phyloP scores from a whole-genome alignment of 2,797 vertebrate species.

The Psittacula echo region DNA sequence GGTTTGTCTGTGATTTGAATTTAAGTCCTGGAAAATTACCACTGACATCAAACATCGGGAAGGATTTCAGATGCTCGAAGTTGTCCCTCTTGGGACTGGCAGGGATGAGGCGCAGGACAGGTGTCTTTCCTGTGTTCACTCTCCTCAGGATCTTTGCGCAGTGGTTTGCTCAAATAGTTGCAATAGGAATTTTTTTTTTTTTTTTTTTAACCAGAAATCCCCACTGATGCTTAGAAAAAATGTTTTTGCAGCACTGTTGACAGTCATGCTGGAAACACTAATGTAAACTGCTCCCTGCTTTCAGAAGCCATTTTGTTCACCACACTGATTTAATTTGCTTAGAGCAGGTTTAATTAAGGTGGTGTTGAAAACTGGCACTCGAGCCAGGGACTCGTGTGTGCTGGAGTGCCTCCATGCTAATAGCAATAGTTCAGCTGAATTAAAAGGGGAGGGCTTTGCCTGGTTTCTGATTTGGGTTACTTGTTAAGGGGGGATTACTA shows the following conservation, averaged over 20 bases:
- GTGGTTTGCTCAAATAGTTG: background rate
- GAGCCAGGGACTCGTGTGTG: background rate
- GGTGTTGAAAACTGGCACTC: background rate
- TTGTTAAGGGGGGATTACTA: slow-evolving; percentile 34
- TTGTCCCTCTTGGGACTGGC: background rate
- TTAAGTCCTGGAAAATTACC: background rate
- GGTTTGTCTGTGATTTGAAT: background rate
- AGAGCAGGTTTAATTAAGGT: slow-evolving; percentile 66
- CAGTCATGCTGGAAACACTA: background rate
- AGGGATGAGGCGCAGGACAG: background rate
- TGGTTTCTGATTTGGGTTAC: slow-evolving; percentile 36
- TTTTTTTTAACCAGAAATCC: background rate
- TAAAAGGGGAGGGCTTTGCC: slow-evolving; percentile 37
- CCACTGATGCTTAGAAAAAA: background rate
- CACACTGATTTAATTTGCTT: slow-evolving; percentile 38
- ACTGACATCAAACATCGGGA: background rate
- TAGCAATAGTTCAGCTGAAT: background rate
- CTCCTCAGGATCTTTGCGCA: background rate
- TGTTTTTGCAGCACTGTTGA: background rate
- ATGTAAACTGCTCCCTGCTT: slow-evolving; percentile 25
- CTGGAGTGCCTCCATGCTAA: background rate
- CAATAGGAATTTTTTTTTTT: background rate
- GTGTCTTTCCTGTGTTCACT: background rate
- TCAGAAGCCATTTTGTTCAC: slow-evolving; percentile 42
- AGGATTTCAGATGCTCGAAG: background rate